phyloP scores from a whole-genome alignment of 2,888 invertebrate genomes.

The Galerucella calmariensis region DNA sequence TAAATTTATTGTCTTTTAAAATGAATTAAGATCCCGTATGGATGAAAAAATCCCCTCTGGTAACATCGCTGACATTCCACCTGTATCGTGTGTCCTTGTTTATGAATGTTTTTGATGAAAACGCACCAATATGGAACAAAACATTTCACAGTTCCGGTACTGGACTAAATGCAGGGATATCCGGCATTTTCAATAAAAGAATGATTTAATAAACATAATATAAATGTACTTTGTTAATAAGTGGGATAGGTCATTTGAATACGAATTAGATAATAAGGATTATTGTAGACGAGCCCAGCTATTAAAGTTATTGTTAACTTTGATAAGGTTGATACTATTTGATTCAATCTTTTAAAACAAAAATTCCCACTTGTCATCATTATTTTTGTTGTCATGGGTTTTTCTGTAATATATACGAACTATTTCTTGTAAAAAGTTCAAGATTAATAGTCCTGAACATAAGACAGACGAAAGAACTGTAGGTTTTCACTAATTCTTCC shows the following conservation, averaged over 20 bases:
- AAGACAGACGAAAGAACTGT: too few species aligned
- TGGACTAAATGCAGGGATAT: slow-evolving; percentile 59
- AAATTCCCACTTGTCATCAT: neutral
- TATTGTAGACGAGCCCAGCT: slow-evolving; percentile 34
- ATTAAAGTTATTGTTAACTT: slow-evolving; percentile 28
- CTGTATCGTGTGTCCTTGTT: slow-evolving; percentile 59
- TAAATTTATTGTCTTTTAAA: too few species aligned
- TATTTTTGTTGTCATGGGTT: too few species aligned
- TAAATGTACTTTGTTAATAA: slow-evolving; percentile 53
- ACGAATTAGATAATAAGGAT: slow-evolving; percentile 54
- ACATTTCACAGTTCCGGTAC: slow-evolving; percentile 59
- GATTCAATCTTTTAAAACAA: slow-evolving; percentile 12
- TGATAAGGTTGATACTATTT: slow-evolving; percentile 27
- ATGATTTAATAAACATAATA: slow-evolving; percentile 62
- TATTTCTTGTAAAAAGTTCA: too few species aligned
- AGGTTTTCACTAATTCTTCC: too few species aligned
- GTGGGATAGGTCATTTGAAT: slow-evolving; percentile 55
- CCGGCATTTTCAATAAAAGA: slow-evolving; percentile 58
- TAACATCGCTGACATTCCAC: slow-evolving; percentile 46
- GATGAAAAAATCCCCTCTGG: neutral
- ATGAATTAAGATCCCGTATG: neutral
- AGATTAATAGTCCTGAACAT: too few species aligned
- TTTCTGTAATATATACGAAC: too few species aligned
- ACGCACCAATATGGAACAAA: slow-evolving; percentile 60
- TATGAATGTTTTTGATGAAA: slow-evolving; percentile 54